Percentiles rank a stretch among this genome's conserved stretches.
Conservation (phyloP, 2,888 invertebrate genomes). For the Amiota communis region DNA sequence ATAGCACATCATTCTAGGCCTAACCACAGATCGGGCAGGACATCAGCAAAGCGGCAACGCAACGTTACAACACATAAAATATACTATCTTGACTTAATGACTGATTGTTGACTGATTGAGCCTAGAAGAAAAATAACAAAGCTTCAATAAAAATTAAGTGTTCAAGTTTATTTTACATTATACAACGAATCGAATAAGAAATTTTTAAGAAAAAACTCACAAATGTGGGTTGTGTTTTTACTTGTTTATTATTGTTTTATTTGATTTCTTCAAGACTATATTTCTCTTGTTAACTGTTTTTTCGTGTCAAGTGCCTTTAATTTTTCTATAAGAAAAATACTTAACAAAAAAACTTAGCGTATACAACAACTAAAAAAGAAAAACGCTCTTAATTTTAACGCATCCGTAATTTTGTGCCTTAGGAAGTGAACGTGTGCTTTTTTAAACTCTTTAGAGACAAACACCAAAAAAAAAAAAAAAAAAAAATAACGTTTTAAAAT, state of each 20-base stretch:
- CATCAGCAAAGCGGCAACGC: constrained; percentile 56
- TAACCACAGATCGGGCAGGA: constrained; percentile 74
- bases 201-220: no score
- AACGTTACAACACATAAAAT: constrained; percentile 32
- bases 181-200: not conserved
- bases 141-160: not conserved
- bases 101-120: not conserved
- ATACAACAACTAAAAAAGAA: constrained; percentile 25
- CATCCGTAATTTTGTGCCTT: constrained; percentile 37
- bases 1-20: constrained; percentile 74
- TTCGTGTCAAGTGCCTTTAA: constrained; percentile 33
- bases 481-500: not conserved
- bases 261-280: not conserved
- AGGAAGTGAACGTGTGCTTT: constrained; percentile 35
- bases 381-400: constrained; percentile 28
- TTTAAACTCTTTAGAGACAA: constrained; percentile 3
- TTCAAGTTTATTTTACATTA: constrained; percentile 2
- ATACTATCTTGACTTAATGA: no score
- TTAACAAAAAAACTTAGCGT: constrained; percentile 21
- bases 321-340: constrained; percentile 25
- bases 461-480: not conserved
- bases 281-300: constrained; percentile 13
- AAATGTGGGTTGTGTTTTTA: constrained; percentile 3
- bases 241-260: constrained; percentile 5
- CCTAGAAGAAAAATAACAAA: constrained; percentile 15